Conservation (phyloP, 2,797 vertebrate genomes). For the Cynodonichthys magdalenae region DNA sequence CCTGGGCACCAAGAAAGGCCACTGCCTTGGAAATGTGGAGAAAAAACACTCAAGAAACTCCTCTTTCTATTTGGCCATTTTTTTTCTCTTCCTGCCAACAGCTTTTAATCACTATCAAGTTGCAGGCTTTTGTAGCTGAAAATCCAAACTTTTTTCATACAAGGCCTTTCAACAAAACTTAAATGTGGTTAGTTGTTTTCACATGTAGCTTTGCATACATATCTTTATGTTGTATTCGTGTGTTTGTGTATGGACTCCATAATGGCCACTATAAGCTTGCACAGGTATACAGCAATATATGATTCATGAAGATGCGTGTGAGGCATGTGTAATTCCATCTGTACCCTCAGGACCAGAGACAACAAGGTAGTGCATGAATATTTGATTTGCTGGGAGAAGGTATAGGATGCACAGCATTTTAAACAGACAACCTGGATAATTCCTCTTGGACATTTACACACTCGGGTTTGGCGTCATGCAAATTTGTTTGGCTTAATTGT, state of each 20-base stretch:
- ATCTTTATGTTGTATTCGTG: constrained; percentile 40
- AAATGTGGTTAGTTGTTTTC: constrained; percentile 71
- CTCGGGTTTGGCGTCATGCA: constrained; percentile 49
- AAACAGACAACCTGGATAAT: constrained; percentile 71
- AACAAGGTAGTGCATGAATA: constrained; percentile 87
- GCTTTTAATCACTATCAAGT: no score
- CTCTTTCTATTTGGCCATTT: constrained; percentile 40
- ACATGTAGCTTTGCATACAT: constrained; percentile 61
- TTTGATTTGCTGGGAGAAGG: constrained; percentile 84
- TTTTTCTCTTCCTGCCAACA: constrained; percentile 9
- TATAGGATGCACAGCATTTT: constrained; percentile 84
- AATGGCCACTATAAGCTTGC: constrained; percentile 70
- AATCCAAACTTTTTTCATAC: constrained; percentile 58
- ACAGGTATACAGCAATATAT: constrained; percentile 83
- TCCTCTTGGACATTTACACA: constrained; percentile 55
- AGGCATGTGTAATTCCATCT: constrained; percentile 83
- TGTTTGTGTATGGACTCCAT: constrained; percentile 54
- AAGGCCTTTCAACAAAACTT: constrained; percentile 61
- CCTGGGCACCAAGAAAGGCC: constrained; percentile 76
- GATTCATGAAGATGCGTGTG: constrained; percentile 84
- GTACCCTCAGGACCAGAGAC: constrained; percentile 84
- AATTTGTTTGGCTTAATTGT: constrained; percentile 58
- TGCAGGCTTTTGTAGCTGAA: constrained; percentile 8
- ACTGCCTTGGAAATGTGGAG: constrained; percentile 67
- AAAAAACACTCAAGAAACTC: constrained; percentile 46